Conservation (phyloP, 2,113 vertebrate genomes). For the Neomonachus schauinslandi region DNA sequence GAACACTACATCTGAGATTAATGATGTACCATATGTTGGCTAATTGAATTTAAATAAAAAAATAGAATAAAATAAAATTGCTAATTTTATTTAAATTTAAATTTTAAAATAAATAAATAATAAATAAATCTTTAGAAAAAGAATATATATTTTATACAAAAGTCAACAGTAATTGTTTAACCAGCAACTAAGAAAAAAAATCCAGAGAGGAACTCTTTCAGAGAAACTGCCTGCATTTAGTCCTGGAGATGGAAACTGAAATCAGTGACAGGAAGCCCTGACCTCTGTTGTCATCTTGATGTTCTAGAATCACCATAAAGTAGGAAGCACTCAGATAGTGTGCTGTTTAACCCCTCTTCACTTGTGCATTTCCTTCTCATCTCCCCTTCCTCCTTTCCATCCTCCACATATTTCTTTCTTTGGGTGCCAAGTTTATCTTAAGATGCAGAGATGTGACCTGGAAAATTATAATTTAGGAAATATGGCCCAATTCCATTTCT, state of each 20-base stretch:
- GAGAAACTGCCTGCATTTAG: background rate
- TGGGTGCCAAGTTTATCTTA: background rate
- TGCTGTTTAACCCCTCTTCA: background rate
- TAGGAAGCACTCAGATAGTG: background rate
- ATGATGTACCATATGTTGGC: too few relatives aligned
- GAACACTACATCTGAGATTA: too few relatives aligned
- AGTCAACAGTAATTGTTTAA: background rate
- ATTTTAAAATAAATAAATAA: too few relatives aligned
- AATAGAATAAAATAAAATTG: too few relatives aligned
- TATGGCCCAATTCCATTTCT: background rate
- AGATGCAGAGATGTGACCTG: background rate
- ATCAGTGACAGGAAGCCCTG: background rate
- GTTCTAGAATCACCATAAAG: too few relatives aligned
- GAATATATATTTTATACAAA: background rate
- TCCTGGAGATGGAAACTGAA: background rate
- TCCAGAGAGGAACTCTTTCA: background rate
- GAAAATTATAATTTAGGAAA: background rate
- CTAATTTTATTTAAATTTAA: too few relatives aligned
- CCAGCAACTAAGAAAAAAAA: background rate
- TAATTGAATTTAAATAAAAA: too few relatives aligned
- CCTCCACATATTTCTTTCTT: background rate
- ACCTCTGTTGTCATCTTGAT: too few relatives aligned
- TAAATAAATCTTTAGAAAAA: too few relatives aligned
- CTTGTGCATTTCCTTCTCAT: accelerated
- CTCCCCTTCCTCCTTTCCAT: background rate